Evolutionary conservation across 2,113 vertebrate genomes (phyloP).

Genomic region (Indicator indicator): DNA sequence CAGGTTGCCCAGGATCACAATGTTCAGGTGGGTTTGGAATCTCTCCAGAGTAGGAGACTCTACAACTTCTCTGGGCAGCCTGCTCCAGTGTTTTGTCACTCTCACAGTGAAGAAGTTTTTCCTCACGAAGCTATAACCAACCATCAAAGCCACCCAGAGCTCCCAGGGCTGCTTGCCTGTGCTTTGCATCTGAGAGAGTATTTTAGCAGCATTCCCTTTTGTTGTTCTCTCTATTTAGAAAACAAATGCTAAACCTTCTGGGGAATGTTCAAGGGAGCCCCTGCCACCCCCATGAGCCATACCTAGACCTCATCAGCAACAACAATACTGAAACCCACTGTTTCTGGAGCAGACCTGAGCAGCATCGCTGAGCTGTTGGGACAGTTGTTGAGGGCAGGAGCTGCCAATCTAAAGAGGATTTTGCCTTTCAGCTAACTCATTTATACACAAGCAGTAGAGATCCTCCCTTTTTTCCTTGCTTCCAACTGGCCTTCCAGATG

Average conservation of each 20-base stretch:
- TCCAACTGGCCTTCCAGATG: conserved; percentile 69
- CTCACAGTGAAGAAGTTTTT: no score
- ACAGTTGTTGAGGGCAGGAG: background rate
- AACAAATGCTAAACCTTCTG: background rate
- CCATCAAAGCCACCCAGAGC: background rate
- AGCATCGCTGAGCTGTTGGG: background rate
- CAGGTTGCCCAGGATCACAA: no score
- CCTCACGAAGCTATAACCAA: background rate
- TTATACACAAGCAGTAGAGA: background rate
- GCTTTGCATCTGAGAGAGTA: background rate
- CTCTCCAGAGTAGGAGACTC: no score
- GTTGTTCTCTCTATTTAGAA: background rate
- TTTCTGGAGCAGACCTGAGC: background rate
- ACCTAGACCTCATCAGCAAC: background rate
- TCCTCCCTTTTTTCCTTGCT: background rate
- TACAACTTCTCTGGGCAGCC: no score
- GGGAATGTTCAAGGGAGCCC: background rate
- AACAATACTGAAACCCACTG: background rate
- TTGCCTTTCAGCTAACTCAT: conserved; percentile 29
- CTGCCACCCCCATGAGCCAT: background rate
- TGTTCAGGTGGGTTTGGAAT: no score
- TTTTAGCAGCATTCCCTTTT: background rate
- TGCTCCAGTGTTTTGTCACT: no score
- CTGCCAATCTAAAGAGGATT: conserved; percentile 14
- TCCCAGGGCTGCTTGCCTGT: background rate